Conservation (phyloP, 2,113 vertebrate genomes). For the Pteruthius melanotis region DNA sequence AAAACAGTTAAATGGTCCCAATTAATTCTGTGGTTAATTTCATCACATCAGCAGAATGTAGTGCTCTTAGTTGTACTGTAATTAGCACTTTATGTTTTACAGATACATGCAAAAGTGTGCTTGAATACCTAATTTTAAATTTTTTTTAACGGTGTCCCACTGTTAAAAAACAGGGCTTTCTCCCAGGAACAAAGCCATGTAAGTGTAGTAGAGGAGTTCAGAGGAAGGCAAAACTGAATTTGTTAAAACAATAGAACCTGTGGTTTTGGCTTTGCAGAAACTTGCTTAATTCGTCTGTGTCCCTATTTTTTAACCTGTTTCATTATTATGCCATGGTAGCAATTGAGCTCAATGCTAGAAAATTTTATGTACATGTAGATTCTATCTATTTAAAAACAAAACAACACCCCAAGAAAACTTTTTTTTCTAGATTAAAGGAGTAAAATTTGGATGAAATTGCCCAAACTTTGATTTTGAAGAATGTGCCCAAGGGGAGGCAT, state of each 20-base stretch:
- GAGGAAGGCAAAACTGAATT: background rate
- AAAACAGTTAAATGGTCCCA: background rate
- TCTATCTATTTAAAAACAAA: background rate
- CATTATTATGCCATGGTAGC: background rate
- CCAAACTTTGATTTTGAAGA: background rate
- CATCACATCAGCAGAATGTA: background rate
- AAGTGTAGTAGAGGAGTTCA: background rate
- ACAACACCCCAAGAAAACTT: rapidly evolving
- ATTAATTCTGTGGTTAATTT: background rate
- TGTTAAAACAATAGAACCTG: background rate
- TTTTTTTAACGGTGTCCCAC: background rate
- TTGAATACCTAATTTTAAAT: background rate
- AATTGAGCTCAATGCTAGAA: background rate
- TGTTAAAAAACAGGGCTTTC: no score
- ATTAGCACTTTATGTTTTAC: background rate
- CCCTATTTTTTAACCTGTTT: background rate
- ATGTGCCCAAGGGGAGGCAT: background rate
- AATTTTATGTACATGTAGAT: background rate
- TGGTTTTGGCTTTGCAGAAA: background rate
- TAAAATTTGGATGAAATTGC: background rate
- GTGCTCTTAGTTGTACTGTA: background rate
- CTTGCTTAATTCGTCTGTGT: background rate
- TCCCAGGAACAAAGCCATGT: background rate
- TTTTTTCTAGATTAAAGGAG: background rate
- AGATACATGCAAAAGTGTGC: background rate